These are phyloP conservation scores for Coenobita brevimanus DNA, from an alignment of 1,140 invertebrate genomes.

Conservation along the genomic window DNA sequence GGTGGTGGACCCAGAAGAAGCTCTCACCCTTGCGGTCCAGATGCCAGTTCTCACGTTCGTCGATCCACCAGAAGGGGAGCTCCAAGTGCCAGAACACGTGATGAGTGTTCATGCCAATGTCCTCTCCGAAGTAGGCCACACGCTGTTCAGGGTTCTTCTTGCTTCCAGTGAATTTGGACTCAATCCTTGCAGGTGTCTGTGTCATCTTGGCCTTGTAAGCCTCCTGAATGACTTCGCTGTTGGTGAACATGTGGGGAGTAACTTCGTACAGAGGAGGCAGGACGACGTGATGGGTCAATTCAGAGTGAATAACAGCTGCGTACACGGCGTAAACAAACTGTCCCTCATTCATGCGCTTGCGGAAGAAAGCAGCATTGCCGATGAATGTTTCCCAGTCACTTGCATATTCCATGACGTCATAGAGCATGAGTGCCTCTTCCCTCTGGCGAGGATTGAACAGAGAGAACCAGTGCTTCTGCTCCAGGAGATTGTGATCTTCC, in stretches of 20 bases:
- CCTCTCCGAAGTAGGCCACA: conserved; percentile 57
- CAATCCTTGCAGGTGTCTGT: background rate
- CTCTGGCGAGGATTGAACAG: conserved; percentile 47
- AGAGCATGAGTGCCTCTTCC: conserved; percentile 38
- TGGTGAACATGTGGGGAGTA: conserved; percentile 56
- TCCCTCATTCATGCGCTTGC: conserved; percentile 39
- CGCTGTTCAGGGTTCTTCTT: conserved; percentile 48
- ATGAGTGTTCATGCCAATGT: conserved; percentile 54
- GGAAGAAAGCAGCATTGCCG: conserved; percentile 49
- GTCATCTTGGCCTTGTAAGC: conserved; percentile 44
- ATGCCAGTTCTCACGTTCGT: background rate
- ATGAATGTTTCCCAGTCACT: conserved; percentile 8
- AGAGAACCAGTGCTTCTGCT: conserved; percentile 54
- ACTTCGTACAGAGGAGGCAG: conserved; percentile 53
- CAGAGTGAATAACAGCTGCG: conserved; percentile 25
- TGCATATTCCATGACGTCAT: conserved; percentile 15
- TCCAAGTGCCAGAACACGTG: conserved; percentile 53
- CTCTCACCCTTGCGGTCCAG: conserved; percentile 53
- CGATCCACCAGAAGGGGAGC: conserved; percentile 58
- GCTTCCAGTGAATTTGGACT: conserved; percentile 28
- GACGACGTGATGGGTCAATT: conserved; percentile 11
- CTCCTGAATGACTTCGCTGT: conserved; percentile 49
- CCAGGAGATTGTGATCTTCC: conserved; percentile 30
- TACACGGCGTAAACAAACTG: conserved; percentile 49
- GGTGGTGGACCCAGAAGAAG: conserved; percentile 58